These are phyloP conservation scores for Sphaerophoria rueppellii DNA, from an alignment of 2,888 invertebrate genomes.

Conservation along the genomic window DNA sequence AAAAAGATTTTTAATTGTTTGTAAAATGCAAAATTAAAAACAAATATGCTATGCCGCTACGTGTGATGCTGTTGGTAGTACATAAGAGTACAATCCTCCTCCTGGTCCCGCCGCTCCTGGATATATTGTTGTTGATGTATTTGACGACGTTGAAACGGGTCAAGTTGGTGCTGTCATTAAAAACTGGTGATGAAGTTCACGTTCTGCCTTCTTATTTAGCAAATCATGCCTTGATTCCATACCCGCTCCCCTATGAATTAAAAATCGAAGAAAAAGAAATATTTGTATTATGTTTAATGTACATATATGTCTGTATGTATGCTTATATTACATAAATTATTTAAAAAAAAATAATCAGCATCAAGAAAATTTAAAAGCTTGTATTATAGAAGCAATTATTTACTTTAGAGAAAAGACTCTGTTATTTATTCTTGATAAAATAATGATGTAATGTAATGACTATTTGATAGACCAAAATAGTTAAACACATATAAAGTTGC, in stretches of 20 bases:
- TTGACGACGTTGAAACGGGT: conserved; percentile 79
- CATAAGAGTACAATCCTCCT: conserved; percentile 80
- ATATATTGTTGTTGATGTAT: conserved; percentile 71
- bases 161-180: conserved; percentile 83
- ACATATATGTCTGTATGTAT: background rate
- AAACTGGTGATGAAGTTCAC: conserved; percentile 82
- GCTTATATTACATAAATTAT: background rate
- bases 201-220: conserved; percentile 81
- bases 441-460: too few species aligned
- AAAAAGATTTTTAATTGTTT: conserved; percentile 37
- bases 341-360: background rate
- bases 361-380: too few species aligned
- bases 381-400: too few species aligned
- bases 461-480: too few species aligned
- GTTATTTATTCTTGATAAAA: too few species aligned
- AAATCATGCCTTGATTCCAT: conserved; percentile 83
- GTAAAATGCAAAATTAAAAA: conserved; percentile 38
- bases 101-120: conserved; percentile 76
- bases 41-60: conserved; percentile 79
- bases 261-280: conserved; percentile 29
- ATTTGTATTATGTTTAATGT: background rate
- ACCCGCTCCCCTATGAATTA: conserved; percentile 82
- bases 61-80: conserved; percentile 81
- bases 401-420: too few species aligned
- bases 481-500: too few species aligned